Evolutionary conservation across 2,888 invertebrate genomes (phyloP).

Genomic region (Xanthorhoe spadicearia): DNA sequence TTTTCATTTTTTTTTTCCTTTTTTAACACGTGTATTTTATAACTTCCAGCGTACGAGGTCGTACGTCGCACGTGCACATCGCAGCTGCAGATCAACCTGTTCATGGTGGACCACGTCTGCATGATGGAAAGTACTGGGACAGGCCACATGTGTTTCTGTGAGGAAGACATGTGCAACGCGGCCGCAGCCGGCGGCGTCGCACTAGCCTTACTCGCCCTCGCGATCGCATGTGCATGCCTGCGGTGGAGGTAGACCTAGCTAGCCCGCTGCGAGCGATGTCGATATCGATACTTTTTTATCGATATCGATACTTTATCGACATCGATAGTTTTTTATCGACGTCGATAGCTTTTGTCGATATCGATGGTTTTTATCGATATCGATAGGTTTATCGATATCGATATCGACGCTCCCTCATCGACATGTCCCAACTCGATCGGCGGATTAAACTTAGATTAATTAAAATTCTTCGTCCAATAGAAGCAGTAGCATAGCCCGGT

Average conservation of each 20-base stretch:
- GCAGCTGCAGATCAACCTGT: slow-evolving; percentile 96
- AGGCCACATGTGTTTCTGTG: slow-evolving; percentile 99
- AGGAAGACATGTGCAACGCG: slow-evolving; percentile 97
- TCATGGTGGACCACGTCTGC: slow-evolving; percentile 99
- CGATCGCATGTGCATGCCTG: slow-evolving; percentile 78
- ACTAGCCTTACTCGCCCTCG: slow-evolving; percentile 62
- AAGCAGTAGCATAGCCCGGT: slow-evolving; percentile 69
- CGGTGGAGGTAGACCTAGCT: slow-evolving; percentile 78
- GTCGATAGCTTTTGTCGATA: no score
- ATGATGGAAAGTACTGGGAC: slow-evolving; percentile 99
- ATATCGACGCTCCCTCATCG: slow-evolving; percentile 33
- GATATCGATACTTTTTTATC: slow-evolving; percentile 32
- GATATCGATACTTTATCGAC: no score
- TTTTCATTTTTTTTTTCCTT: no score
- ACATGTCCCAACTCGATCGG: slow-evolving; percentile 37
- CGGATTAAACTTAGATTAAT: slow-evolving; percentile 66
- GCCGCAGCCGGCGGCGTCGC: slow-evolving; percentile 57
- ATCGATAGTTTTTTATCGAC: no score
- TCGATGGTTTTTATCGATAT: no score
- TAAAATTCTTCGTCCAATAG: slow-evolving; percentile 79
- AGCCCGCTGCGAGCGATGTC: slow-evolving; percentile 49
- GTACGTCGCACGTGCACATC: slow-evolving; percentile 96
- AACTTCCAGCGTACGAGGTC: slow-evolving; percentile 92
- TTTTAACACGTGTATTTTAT: neutral
- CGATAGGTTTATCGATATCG: slow-evolving; percentile 37